Evolutionary conservation across 2,797 vertebrate species (phyloP), one percentile per base, ranked within the genome.

Genomic region (Enteromius viviparus): DNA sequence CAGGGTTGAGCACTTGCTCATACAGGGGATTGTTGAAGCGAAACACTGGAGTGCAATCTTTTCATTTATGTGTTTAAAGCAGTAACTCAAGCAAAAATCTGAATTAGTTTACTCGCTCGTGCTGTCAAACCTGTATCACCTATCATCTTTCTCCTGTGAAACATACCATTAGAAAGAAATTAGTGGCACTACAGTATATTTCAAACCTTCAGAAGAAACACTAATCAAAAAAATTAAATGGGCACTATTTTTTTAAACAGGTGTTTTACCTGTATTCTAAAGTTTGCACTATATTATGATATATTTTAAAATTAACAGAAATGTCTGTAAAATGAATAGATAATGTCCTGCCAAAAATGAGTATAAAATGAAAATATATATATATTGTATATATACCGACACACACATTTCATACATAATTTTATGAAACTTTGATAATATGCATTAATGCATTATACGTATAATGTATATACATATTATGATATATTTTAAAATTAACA

Each of bases 31-130:
- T 76, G 76, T 75, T 78, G 47, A 32, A 9, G 51, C 6, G 0
- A 34, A 45, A 23, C 10, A 45, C 23, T 29, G 17, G 45, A 75
- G 45, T 77, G 58, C n/a, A 49, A n/a, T 84, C 78, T 85, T 72
- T 26, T 60, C 23, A 26, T 60, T 11, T 60, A 4, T 60, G n/a
- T 26, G 19, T 55, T 75, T n/a, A 7, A 32, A 51, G 26, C 70
- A 26, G 26, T 29, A 71, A 71, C 17, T 49, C 69, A 29, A 4
- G 26, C 14, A 49, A 47, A 45, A 71, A 55, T n/a, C 3, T 10
- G 9, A n/a, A 55, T 55, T 55, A 0, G 21, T 55, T 55, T 55
- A 55, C 51, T 53, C 51, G 19, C 21, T 3, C 11, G 2, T 60
- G 58, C 14, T 26, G 58, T 62, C 12, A 62, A 62, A 62, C 58